Evolutionary conservation across 1,140 invertebrate species (phyloP).

Genomic region (Nomia melanderi): DNA sequence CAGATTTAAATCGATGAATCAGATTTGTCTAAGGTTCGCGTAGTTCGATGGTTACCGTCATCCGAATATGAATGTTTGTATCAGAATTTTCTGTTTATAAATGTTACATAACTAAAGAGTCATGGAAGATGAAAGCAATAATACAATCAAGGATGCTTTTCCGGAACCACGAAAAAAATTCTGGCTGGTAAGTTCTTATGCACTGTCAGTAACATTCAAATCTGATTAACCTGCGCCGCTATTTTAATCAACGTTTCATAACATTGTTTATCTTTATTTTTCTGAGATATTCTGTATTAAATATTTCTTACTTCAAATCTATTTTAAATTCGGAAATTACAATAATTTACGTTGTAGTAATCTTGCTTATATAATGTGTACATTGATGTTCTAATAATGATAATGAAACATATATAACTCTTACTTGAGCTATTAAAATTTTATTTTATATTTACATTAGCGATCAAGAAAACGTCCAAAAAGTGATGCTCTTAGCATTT

Average conservation of each 20-base stretch:
- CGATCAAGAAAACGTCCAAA: slow-evolving; percentile 77
- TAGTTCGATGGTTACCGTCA: slow-evolving; percentile 1
- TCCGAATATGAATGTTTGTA: slow-evolving; percentile 11
- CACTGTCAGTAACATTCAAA: neutral
- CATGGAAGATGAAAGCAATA: slow-evolving; percentile 66
- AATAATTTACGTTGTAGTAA: neutral
- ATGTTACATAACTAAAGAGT: neutral
- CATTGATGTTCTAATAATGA: neutral
- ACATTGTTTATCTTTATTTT: slow-evolving; percentile 10
- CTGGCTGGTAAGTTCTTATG: slow-evolving; percentile 71
- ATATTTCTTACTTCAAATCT: neutral
- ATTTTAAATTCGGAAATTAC: neutral
- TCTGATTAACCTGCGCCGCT: neutral
- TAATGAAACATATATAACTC: too few species aligned
- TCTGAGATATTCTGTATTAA: neutral
- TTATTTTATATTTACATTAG: slow-evolving; percentile 45
- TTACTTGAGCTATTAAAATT: neutral
- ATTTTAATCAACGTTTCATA: slow-evolving; percentile 21
- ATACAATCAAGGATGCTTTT: slow-evolving; percentile 71
- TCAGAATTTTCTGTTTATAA: neutral
- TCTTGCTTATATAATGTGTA: neutral
- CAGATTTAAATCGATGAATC: neutral
- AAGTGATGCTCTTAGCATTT: slow-evolving; percentile 74
- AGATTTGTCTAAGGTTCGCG: neutral
- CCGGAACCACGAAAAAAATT: slow-evolving; percentile 76